Base-by-base conservation (phyloP, 2,888 invertebrate species). In the Octonoba sinensis region DNA sequence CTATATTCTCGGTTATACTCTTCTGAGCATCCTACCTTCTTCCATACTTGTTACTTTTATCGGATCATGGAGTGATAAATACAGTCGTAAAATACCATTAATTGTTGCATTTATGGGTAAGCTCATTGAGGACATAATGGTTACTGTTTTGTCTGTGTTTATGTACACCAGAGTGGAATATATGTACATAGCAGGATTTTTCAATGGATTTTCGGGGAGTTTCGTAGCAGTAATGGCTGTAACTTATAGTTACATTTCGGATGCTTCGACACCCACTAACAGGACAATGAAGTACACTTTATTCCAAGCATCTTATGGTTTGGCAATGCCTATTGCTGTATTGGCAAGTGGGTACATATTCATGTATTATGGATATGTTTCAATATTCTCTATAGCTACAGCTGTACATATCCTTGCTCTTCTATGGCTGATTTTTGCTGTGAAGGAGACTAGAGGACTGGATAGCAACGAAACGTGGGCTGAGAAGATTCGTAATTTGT, bases 1-100 rank as follows among this genome's bases (percentile, higher is more conserved):
- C 24, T 24, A 20, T 12, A 20, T 22, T 13, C 8, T 60, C 16
- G 60, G 60, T 6, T 18, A 16, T 22, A 24, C 6, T 4, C 20
- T 24, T 1, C 8, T 60, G 16, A 24, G 20, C 22, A 16, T 24
- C 8, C 16, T 66, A 12, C 66, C 66, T 18, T 4, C 66, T 6
- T 18, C 18, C 44, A 22, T 66, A 12, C 16, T 66, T 4, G 36
- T 20, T 24, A 66, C 24, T 12, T 66, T 66, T 15, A 46, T 66
- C 3, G 64, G 73, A n/a, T 51, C 73, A n/a, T 73, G 73, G 73
- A 62, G 62, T 15, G 73, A 73, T 44, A 62, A 60, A 20, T 73
- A 73, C 27, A 64, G 73, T 8, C 44, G 73, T 36, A 73, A 49
- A 27, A 24, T 49, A 16, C 73, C 73, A 1, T 24, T 73, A 18